A percentile compares a stretch with the other conserved stretches of the same genome.
Evolutionary conservation across 53 echinoderm and acorn worm species (phyloP).

Genomic region (Apostichopus leukothele): DNA sequence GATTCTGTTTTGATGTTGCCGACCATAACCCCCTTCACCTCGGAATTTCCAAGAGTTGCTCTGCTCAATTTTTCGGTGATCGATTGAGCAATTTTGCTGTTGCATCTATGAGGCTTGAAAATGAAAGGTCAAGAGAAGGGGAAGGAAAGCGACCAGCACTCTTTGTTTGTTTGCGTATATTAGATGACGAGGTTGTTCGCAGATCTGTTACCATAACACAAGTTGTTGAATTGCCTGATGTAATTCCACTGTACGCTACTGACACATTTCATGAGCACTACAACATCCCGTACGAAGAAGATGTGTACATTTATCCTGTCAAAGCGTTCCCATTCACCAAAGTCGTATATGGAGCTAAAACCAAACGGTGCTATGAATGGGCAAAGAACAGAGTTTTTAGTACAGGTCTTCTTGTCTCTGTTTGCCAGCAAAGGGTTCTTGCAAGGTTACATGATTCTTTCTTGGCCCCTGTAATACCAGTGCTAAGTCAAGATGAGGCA

Average conservation of each 20-base stretch:
- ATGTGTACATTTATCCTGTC: constrained; percentile 82
- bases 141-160: constrained; percentile 60
- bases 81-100: constrained; percentile 78
- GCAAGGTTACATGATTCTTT: constrained; percentile 80
- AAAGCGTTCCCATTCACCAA: constrained; percentile 89
- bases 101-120: constrained; percentile 72
- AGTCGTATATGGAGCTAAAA: constrained; percentile 91
- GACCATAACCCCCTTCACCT: constrained; percentile 82
- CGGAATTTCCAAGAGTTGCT: constrained; percentile 81
- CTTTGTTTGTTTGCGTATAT: constrained; percentile 89
- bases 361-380: constrained; percentile 86
- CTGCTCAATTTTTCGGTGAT: constrained; percentile 79
- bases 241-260: constrained; percentile 75
- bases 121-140: constrained; percentile 51
- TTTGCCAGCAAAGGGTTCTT: constrained; percentile 92
- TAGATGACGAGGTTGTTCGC: constrained; percentile 77
- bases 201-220: constrained; percentile 81
- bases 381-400: constrained; percentile 88
- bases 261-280: constrained; percentile 92
- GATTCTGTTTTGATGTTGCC: constrained; percentile 83
- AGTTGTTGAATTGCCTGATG: constrained; percentile 78
- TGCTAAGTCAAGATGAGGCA: constrained; percentile 76
- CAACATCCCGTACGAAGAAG: constrained; percentile 72
- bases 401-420: constrained; percentile 91
- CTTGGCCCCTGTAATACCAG: constrained; percentile 88